These are phyloP conservation scores for Stichodactyla mertensii DNA, from an alignment of 64 coral and sea anemone species.

Conservation along the genomic window DNA sequence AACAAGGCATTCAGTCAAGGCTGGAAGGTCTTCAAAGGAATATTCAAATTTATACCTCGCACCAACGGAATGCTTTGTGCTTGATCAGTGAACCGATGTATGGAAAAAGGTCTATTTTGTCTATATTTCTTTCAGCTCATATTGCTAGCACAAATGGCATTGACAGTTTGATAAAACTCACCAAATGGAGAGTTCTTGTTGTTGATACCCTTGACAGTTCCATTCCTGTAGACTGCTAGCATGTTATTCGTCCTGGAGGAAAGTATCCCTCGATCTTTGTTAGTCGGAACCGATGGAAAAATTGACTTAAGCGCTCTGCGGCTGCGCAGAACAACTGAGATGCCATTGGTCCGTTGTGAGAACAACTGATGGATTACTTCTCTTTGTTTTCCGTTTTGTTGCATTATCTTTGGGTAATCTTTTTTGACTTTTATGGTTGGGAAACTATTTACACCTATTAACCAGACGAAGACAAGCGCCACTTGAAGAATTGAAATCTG, in stretches of 20 bases:
- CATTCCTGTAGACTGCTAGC: not conserved
- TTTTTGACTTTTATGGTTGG: not conserved
- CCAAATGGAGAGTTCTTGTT: not conserved
- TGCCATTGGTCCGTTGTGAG: not conserved
- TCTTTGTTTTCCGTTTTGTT: not conserved
- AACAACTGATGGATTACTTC: not conserved
- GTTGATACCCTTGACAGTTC: not conserved
- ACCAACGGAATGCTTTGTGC: no score
- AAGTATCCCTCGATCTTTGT: not conserved
- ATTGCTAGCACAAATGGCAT: no score
- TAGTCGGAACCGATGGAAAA: not conserved
- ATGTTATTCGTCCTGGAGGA: not conserved
- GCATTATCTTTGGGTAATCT: not conserved
- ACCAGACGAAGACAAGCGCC: not conserved
- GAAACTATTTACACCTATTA: not conserved
- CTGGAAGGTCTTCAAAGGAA: no score
- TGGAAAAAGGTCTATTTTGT: no score
- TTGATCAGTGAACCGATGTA: no score
- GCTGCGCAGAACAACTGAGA: not conserved
- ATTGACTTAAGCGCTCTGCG: not conserved
- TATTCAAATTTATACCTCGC: no score
- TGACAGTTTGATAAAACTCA: not conserved
- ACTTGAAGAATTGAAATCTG: not conserved
- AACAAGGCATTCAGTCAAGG: no score
- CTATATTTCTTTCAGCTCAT: no score